phyloP scores from a whole-genome alignment of 1,140 invertebrate genomes.

The Drosophila teissieri region DNA sequence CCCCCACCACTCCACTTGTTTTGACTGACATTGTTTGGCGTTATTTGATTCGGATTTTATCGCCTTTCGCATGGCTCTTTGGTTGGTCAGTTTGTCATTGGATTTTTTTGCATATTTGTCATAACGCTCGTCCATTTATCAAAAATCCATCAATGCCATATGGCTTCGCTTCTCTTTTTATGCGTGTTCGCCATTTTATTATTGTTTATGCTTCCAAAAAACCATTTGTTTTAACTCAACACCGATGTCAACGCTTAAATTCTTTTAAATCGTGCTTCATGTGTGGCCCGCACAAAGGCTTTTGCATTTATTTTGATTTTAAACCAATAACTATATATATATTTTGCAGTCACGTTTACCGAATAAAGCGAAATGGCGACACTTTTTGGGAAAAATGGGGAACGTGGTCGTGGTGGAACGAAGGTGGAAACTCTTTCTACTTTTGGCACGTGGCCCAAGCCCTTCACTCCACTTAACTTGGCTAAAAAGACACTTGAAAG shows the following conservation, averaged over 20 bases:
- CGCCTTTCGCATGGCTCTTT: slow-evolving; percentile 17
- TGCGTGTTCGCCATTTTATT: neutral
- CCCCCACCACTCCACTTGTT: slow-evolving; percentile 31
- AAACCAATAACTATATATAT: slow-evolving; percentile 12
- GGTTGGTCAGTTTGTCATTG: slow-evolving; percentile 56
- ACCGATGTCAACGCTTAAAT: slow-evolving; percentile 10
- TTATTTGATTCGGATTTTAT: slow-evolving; percentile 75
- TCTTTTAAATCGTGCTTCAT: slow-evolving; percentile 22
- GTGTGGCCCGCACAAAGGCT: slow-evolving; percentile 20
- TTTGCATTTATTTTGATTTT: slow-evolving; percentile 31
- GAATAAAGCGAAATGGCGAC: slow-evolving; percentile 65
- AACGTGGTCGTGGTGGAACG: slow-evolving; percentile 16
- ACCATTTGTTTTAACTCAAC: slow-evolving; percentile 26
- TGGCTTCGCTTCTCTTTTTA: slow-evolving; percentile 12
- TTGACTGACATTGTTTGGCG: slow-evolving; percentile 64
- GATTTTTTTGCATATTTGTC: slow-evolving; percentile 58
- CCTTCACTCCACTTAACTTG: slow-evolving; percentile 27
- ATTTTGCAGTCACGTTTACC: slow-evolving; percentile 53
- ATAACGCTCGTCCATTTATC: slow-evolving; percentile 65
- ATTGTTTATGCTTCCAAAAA: slow-evolving; percentile 7
- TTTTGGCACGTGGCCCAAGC: slow-evolving; percentile 40
- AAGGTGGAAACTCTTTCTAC: slow-evolving; percentile 22
- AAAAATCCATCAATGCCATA: slow-evolving; percentile 69
- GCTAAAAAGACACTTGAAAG: slow-evolving; percentile 15
- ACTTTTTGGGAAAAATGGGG: slow-evolving; percentile 67